A percentile compares a stretch with the other conserved stretches of the same genome.
phyloP scores from a whole-genome alignment of 2,797 vertebrate species.

The Sebastolobus alascanus region DNA sequence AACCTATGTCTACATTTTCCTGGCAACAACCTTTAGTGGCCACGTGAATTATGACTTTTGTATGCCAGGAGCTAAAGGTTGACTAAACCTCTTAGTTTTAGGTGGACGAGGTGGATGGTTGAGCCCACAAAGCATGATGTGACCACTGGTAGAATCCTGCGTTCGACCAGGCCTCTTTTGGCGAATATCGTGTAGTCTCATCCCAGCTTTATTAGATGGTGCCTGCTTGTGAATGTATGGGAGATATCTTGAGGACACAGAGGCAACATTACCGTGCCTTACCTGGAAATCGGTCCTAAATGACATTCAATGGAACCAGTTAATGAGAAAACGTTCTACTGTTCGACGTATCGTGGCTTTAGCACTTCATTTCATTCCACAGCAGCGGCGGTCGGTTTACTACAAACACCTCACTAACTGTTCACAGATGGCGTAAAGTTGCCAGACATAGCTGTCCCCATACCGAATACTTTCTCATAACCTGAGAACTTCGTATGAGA shows the following conservation, averaged over 20 bases:
- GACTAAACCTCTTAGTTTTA: not conserved
- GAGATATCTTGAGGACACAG: not conserved
- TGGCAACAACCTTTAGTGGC: not conserved
- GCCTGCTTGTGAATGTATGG: not conserved
- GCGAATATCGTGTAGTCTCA: not conserved
- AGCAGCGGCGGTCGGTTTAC: slow-evolving; percentile 47
- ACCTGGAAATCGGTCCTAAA: slow-evolving; percentile 1
- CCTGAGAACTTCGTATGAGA: slow-evolving; percentile 30
- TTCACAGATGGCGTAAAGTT: slow-evolving; percentile 72
- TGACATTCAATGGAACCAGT: slow-evolving; percentile 8
- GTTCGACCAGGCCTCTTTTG: too few relatives aligned
- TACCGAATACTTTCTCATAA: slow-evolving; percentile 51
- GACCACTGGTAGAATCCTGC: not conserved
- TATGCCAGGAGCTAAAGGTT: not conserved
- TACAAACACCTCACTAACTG: slow-evolving; percentile 76
- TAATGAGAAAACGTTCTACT: slow-evolving; percentile 26
- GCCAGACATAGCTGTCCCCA: slow-evolving; percentile 54
- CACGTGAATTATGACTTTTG: not conserved
- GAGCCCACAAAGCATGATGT: not conserved
- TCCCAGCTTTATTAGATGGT: not conserved
- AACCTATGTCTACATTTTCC: not conserved
- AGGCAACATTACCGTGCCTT: not conserved
- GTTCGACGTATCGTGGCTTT: slow-evolving; percentile 32
- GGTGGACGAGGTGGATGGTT: not conserved
- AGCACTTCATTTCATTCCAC: slow-evolving; percentile 55